Evolutionary conservation across 2,888 invertebrate species (phyloP), one percentile per base, ranked within the genome.

Genomic region (Spodoptera littoralis): DNA sequence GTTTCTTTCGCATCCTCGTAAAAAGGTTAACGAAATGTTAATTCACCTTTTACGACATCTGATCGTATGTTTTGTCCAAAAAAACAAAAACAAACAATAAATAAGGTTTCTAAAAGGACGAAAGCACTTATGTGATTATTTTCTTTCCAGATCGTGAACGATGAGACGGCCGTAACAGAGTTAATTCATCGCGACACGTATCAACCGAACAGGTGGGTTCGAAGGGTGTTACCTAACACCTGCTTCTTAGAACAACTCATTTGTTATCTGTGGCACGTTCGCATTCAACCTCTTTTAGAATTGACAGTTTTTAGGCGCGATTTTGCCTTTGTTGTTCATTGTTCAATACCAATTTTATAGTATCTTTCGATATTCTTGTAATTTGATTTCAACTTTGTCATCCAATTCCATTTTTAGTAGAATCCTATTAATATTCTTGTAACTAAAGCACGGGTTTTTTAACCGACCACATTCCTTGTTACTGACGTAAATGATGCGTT

Each of bases 121-220:
- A 74, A 69, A 61, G 57, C 70, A 62, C 71, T 75, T 75, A 72
- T 45, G 64, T 75, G 62, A 69, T 68, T 60, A 63, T 69, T 76
- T 77, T 68, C 79, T 72, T 68, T 87, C 84, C 89, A 89, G 89
- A 84, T 85, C 52, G 60, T 56, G 68, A 64, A 85, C 73, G 75
- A 90, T 90, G 90, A 83, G 76, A 78, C 79, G 60, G 70, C 89
- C 86, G 82, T 89, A 86, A 86, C 82, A 76, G 65, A 72, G 70
- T 61, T 62, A 76, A 76, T 77, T 65, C 69, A 63, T 70, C 81
- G 79, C 76, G 83, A 81, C 83, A 82, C 80, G 73, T 70, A 78
- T 72, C 79, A 78, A 72, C 84, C 36, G 50, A 88, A 89, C 90
- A 89, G 90, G 90, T 90, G 88, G 79, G 90, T 88, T 45, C 45